Evolutionary conservation across 1,140 invertebrate genomes (phyloP).

Genomic region (Drosophila trapezifrons): DNA sequence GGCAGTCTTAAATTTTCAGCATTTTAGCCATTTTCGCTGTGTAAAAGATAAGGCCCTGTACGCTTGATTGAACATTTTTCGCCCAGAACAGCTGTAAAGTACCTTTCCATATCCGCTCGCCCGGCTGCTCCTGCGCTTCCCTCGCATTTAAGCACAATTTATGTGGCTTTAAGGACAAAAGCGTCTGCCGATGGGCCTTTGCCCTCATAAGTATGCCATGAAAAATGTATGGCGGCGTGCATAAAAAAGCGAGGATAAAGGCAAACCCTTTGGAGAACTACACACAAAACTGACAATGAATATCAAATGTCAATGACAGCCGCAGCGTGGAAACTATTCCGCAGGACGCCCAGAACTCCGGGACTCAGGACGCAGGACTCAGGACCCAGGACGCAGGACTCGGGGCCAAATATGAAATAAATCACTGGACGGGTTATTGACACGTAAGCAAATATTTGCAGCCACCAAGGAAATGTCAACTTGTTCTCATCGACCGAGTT

Average conservation of each 20-base stretch:
- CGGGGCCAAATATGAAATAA: constrained; percentile 78
- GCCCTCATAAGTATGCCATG: constrained; percentile 77
- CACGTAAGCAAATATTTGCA: constrained; percentile 80
- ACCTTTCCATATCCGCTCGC: constrained; percentile 24
- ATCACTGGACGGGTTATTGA: constrained; percentile 81
- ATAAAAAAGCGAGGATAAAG: constrained; percentile 40
- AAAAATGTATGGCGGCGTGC: constrained; percentile 54
- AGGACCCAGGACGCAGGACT: constrained; percentile 3
- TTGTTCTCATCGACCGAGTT: constrained; percentile 24
- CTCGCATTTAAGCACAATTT: constrained; percentile 51
- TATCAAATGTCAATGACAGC: constrained; percentile 81
- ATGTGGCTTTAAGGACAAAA: constrained; percentile 70
- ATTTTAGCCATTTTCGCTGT: constrained; percentile 15
- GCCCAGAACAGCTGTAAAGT: constrained; percentile 53
- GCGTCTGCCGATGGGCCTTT: constrained; percentile 48
- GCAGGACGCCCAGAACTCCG: constrained; percentile 31
- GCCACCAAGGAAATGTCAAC: constrained; percentile 53
- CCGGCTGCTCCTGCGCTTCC: neutral
- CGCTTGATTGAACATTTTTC: constrained; percentile 69
- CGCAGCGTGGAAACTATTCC: constrained; percentile 69
- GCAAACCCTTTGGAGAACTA: constrained; percentile 42
- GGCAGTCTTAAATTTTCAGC: neutral
- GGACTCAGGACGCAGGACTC: constrained; percentile 11
- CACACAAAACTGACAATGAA: constrained; percentile 64
- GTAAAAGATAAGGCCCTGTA: constrained; percentile 52